These are phyloP conservation scores for Chelidonichthys spinosus DNA, from an alignment of 2,797 vertebrate species.

Conservation along the genomic window DNA sequence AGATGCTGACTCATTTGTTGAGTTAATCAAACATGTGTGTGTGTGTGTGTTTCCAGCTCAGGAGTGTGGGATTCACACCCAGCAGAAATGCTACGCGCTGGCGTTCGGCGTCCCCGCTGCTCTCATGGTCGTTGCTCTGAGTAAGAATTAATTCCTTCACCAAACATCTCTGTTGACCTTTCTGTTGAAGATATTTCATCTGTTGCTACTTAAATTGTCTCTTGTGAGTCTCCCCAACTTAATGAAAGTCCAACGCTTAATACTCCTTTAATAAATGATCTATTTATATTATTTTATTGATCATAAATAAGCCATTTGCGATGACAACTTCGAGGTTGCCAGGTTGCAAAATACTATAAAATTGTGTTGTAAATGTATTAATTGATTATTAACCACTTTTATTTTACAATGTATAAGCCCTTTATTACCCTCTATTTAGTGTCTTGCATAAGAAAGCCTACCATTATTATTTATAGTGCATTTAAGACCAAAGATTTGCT, in stretches of 20 bases:
- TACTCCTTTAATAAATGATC: background rate
- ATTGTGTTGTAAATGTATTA: background rate
- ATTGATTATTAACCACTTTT: background rate
- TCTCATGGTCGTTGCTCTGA: slow-evolving; percentile 90
- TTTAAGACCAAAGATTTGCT: background rate
- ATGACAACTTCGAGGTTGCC: background rate
- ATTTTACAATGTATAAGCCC: no score
- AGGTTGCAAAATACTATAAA: background rate
- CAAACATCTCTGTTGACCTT: background rate
- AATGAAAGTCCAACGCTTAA: background rate
- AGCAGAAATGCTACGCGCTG: slow-evolving; percentile 90
- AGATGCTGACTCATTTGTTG: background rate
- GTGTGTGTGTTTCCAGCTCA: slow-evolving; percentile 81
- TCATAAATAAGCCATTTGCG: background rate
- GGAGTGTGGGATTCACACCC: slow-evolving; percentile 87
- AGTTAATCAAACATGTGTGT: background rate
- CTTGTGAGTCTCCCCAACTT: background rate
- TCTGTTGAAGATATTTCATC: background rate
- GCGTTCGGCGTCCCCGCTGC: slow-evolving; percentile 95
- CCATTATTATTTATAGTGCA: background rate
- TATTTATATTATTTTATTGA: background rate
- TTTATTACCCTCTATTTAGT: background rate
- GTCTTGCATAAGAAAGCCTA: background rate
- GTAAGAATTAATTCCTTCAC: slow-evolving; percentile 82
- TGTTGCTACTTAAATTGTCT: background rate